Evolutionary conservation across 1,140 invertebrate genomes (phyloP).

Genomic region (Lepidostoma basale): DNA sequence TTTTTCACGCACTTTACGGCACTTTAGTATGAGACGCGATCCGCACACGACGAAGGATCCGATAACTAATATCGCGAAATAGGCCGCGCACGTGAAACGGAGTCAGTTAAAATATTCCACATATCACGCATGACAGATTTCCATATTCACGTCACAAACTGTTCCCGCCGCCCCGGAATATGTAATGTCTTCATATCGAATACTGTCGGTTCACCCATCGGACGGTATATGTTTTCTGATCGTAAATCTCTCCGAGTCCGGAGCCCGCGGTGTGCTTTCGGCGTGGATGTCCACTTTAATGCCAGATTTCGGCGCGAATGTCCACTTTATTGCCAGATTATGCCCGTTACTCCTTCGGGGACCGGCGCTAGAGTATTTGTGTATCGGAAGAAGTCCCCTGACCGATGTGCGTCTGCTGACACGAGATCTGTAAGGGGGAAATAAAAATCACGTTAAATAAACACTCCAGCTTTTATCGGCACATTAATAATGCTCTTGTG

Average conservation of each 20-base stretch:
- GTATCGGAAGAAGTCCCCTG: background rate
- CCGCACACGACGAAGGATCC: too few species aligned
- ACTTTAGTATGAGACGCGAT: too few species aligned
- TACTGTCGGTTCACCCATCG: background rate
- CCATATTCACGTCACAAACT: background rate
- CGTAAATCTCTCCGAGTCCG: slow-evolving; percentile 13
- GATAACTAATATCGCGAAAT: too few species aligned
- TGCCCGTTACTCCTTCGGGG: background rate
- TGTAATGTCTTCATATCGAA: slow-evolving; percentile 13
- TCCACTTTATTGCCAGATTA: background rate
- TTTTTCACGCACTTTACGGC: too few species aligned
- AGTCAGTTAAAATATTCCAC: background rate
- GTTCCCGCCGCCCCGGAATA: background rate
- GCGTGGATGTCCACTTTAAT: background rate
- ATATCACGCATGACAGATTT: background rate
- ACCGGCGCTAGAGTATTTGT: background rate
- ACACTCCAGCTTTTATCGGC: background rate
- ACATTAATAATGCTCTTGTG: too few species aligned
- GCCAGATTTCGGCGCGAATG: background rate
- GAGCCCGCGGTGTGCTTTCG: background rate
- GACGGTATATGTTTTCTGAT: slow-evolving; percentile 9
- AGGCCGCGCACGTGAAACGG: background rate
- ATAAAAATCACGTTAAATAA: background rate
- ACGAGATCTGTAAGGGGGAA: background rate
- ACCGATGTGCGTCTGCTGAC: background rate